A percentile compares a stretch with the other conserved stretches of the same genome.
These are phyloP conservation scores for Nowickia ferox DNA, from an alignment of 2,888 invertebrate genomes.

Conservation along the genomic window DNA sequence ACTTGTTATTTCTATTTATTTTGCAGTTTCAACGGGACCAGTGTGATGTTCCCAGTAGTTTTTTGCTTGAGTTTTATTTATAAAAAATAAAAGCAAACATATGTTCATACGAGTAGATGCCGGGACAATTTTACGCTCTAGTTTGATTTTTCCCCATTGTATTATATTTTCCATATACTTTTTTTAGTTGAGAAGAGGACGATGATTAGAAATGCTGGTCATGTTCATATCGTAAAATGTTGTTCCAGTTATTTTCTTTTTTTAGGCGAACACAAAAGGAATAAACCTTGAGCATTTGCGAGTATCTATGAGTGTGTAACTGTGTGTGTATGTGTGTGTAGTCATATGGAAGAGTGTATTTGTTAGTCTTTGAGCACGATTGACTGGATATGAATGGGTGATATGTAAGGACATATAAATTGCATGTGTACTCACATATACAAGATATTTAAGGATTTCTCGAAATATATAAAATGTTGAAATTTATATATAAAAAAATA, in stretches of 20 bases:
- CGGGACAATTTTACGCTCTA: constrained; percentile 55
- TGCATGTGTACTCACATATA: neutral
- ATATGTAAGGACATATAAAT: constrained; percentile 1
- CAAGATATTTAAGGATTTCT: neutral
- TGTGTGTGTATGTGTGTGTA: constrained; percentile 23
- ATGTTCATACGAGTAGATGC: constrained; percentile 28
- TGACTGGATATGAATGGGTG: constrained; percentile 67
- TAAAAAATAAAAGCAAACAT: neutral
- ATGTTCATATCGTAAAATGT: constrained; percentile 69
- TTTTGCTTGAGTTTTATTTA: constrained; percentile 6
- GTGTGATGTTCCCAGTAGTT: neutral
- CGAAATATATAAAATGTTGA: neutral
- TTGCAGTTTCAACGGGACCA: constrained; percentile 27
- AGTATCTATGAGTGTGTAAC: constrained; percentile 8
- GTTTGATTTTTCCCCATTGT: constrained; percentile 57
- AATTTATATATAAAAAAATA: too few relatives aligned
- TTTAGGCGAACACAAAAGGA: constrained; percentile 10
- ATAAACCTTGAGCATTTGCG: constrained; percentile 11
- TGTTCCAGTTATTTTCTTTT: constrained; percentile 50
- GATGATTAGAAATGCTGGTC: constrained; percentile 70
- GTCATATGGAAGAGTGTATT: constrained; percentile 31
- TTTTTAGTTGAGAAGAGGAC: constrained; percentile 27
- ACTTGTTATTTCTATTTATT: constrained; percentile 49
- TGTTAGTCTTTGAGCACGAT: constrained; percentile 32
- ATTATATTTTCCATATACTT: constrained; percentile 6